Evolutionary conservation across 2,113 vertebrate genomes (phyloP).

Genomic region (Phycodurus eques): DNA sequence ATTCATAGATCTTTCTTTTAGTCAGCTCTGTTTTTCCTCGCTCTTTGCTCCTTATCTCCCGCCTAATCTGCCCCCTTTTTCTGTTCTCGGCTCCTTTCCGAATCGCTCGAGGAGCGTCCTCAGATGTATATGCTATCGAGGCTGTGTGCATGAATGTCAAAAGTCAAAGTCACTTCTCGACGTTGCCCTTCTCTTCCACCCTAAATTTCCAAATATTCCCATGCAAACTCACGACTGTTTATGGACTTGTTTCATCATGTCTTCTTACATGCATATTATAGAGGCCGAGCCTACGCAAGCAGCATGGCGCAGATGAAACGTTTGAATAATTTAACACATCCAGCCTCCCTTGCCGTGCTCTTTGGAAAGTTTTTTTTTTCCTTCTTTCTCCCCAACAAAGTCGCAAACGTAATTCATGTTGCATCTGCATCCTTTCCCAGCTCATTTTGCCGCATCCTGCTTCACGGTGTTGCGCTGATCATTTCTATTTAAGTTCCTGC

Average conservation of each 20-base stretch:
- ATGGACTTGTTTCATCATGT: slow-evolving; percentile 65
- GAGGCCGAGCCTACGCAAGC: slow-evolving; percentile 59
- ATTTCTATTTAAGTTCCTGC: slow-evolving; percentile 28
- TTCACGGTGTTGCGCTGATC: background rate
- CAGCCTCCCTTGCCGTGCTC: slow-evolving; percentile 58
- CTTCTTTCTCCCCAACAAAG: slow-evolving; percentile 54
- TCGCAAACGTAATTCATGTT: slow-evolving; percentile 65
- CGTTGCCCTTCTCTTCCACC: slow-evolving; percentile 30
- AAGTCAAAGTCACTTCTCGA: slow-evolving; percentile 53
- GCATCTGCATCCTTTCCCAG: slow-evolving; percentile 40
- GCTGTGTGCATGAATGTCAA: slow-evolving; percentile 20
- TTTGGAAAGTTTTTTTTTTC: slow-evolving; percentile 57
- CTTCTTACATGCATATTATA: slow-evolving; percentile 71
- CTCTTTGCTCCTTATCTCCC: slow-evolving; percentile 29
- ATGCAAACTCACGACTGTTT: slow-evolving; percentile 53
- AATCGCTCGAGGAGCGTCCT: slow-evolving; percentile 42
- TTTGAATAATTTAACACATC: slow-evolving; percentile 68
- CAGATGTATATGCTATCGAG: slow-evolving; percentile 51
- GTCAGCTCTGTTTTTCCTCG: slow-evolving; percentile 1
- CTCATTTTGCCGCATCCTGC: background rate
- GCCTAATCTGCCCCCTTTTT: slow-evolving; percentile 47
- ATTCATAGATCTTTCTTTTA: slow-evolving; percentile 42
- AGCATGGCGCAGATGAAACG: slow-evolving; percentile 60
- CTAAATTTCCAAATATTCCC: slow-evolving; percentile 36
- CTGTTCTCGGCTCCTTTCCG: slow-evolving; percentile 12